Evolutionary conservation across 2,888 invertebrate species (phyloP).

Genomic region (Pterobdella sp.): DNA sequence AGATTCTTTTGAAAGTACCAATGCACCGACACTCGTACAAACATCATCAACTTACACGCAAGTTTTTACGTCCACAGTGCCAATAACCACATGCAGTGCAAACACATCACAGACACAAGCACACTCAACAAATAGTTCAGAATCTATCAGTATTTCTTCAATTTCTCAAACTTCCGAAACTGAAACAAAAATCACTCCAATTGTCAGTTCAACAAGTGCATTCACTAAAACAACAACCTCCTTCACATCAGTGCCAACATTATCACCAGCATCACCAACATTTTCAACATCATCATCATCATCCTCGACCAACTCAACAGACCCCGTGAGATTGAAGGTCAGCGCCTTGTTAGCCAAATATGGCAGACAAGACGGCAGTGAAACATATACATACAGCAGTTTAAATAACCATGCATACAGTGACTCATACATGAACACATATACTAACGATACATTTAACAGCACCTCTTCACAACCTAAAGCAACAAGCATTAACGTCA

Average conservation of each 20-base stretch:
- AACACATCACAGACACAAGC: no score
- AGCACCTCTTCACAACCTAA: background rate
- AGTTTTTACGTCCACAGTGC: no score
- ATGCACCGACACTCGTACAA: no score
- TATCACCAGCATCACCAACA: constrained; percentile 15
- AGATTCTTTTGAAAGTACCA: no score
- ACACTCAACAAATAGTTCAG: no score
- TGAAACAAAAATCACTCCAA: background rate
- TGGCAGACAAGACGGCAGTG: constrained; percentile 18
- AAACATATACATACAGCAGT: no score
- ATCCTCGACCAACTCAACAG: background rate
- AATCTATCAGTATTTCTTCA: background rate
- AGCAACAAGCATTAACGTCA: background rate
- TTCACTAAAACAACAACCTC: constrained; percentile 1
- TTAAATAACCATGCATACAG: background rate
- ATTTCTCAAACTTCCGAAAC: background rate
- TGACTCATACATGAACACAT: background rate
- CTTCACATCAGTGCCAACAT: background rate
- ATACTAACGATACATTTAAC: background rate
- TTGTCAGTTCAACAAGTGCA: background rate
- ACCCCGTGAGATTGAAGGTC: constrained; percentile 25
- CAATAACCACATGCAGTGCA: no score
- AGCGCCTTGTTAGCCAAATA: constrained; percentile 31
- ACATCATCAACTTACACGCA: no score
- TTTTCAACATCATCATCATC: background rate